Base-by-base conservation (phyloP, 2,113 vertebrate genomes). In the Verasper variegatus region DNA sequence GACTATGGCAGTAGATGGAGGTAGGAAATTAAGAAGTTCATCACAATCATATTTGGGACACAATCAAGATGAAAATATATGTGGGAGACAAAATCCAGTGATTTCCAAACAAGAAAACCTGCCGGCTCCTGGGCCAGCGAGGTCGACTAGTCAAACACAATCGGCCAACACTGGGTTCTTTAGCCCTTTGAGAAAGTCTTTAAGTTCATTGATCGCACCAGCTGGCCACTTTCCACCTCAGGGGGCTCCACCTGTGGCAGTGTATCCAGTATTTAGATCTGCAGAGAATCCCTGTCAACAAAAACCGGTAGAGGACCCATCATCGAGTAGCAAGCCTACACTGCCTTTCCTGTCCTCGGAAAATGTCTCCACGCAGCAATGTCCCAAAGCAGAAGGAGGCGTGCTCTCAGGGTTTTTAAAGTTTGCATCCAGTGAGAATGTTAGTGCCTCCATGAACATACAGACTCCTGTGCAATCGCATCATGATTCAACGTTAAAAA, bases 121-220 rank as follows among this genome's bases (percentile, higher is more conserved):
- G 14, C 26, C 11, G 60, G 55, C 58, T 76, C 35, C 26, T 2
- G 74, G n/a, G 15, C 40, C 81, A 58, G 72, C 40, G 15, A 77
- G 21, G n/a, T 31, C 59, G 9, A 40, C 11, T 27, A 59, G 55
- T 13, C 76, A 82, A 71, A 71, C 87, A 64, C 71, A 72, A 42
- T 35, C 83, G 61, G 60, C 86, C 62, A 91, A 84, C 72, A 76
- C 79, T 67, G 85, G 93, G 80, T 96, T 97, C 74, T 95, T 97
- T 70, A 95, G 92, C 58, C 96, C 97, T 5, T 95, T 98, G 11
- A 96, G 92, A 73, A 98, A 96, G 81, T 97, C 97, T 23, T 89
- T 97, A 56, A 96, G 94, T 89, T 96, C 96, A 1, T 81, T 97
- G 49, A 93, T 98, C 21, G 87, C 94, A 77, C 90, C 92, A 83